Percentiles rank a stretch among this genome's conserved stretches.
Conservation (phyloP, 2,888 invertebrate species). For the Drosophila subsilvestris region DNA sequence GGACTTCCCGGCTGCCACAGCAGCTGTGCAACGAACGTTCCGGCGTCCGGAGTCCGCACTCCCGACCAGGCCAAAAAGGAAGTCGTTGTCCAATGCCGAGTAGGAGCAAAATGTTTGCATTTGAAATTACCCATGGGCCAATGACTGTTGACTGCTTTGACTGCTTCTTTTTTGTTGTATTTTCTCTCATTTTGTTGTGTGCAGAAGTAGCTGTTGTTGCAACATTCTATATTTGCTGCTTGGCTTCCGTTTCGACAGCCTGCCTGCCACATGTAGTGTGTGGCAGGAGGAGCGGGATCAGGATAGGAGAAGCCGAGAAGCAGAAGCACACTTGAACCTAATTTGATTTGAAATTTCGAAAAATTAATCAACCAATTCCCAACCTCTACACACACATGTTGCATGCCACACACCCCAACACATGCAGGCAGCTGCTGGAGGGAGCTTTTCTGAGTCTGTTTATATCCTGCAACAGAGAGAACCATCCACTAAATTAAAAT, state of each 20-base stretch:
- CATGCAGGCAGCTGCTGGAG: neutral
- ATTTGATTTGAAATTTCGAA: slow-evolving; percentile 41
- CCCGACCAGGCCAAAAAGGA: slow-evolving; percentile 54
- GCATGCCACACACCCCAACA: slow-evolving; percentile 8
- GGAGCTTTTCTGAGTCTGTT: neutral
- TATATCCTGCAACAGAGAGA: neutral
- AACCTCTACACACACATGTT: slow-evolving; percentile 21
- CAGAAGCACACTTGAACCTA: slow-evolving; percentile 31
- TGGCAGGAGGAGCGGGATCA: too few relatives aligned
- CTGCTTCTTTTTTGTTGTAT: slow-evolving; percentile 23
- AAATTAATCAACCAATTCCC: slow-evolving; percentile 34
- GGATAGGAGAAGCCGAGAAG: neutral
- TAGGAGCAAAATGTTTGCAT: slow-evolving; percentile 63
- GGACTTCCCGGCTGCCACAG: slow-evolving; percentile 20
- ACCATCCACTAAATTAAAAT: too few relatives aligned
- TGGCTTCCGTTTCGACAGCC: slow-evolving; percentile 22
- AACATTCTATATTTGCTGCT: slow-evolving; percentile 9
- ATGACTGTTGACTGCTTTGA: slow-evolving; percentile 47
- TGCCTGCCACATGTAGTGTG: neutral
- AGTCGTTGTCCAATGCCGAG: slow-evolving; percentile 59
- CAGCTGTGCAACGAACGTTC: slow-evolving; percentile 26
- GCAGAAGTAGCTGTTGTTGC: neutral
- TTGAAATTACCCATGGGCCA: slow-evolving; percentile 69
- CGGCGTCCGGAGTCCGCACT: slow-evolving; percentile 15
- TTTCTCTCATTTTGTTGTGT: slow-evolving; percentile 14